Evolutionary conservation across 2,797 vertebrate genomes (phyloP).

Genomic region (Arnoldichthys spilopterus): DNA sequence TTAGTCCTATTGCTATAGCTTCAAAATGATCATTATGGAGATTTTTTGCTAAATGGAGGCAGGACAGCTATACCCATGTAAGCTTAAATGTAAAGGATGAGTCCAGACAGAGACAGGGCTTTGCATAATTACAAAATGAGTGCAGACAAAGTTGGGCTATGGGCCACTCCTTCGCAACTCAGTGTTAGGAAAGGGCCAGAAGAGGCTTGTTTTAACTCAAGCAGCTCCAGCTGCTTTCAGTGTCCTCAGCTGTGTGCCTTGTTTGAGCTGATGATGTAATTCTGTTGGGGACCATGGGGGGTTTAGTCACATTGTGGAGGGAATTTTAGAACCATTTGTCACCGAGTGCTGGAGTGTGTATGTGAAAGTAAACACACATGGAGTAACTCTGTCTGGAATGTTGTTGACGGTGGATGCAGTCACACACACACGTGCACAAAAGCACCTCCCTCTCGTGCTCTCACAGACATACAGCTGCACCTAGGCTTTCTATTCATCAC

Average conservation of each 20-base stretch:
- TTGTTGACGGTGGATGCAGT: neutral
- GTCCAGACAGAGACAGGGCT: neutral
- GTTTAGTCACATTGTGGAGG: slow-evolving; percentile 43
- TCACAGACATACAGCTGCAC: neutral
- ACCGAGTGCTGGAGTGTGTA: slow-evolving; percentile 36
- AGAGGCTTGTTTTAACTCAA: neutral
- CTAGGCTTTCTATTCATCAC: slow-evolving; percentile 5
- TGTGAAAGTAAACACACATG: slow-evolving; percentile 50
- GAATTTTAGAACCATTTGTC: slow-evolving; percentile 58
- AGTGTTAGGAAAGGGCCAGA: neutral
- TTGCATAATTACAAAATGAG: neutral
- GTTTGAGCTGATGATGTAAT: slow-evolving; percentile 25
- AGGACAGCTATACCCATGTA: neutral
- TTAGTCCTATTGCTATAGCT: neutral
- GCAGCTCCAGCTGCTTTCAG: neutral
- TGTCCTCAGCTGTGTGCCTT: slow-evolving; percentile 6
- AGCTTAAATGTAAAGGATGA: neutral
- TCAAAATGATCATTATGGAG: neutral
- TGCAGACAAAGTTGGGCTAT: neutral
- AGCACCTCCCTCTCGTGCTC: neutral
- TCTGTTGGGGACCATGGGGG: slow-evolving; percentile 14
- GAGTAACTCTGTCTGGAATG: neutral
- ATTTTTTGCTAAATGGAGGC: neutral
- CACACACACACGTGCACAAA: slow-evolving; percentile 9
- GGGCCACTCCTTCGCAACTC: neutral